Percentiles rank a stretch among this genome's conserved stretches.
Evolutionary conservation across 1,140 invertebrate genomes (phyloP).

Genomic region (Sycophaga agraensis): DNA sequence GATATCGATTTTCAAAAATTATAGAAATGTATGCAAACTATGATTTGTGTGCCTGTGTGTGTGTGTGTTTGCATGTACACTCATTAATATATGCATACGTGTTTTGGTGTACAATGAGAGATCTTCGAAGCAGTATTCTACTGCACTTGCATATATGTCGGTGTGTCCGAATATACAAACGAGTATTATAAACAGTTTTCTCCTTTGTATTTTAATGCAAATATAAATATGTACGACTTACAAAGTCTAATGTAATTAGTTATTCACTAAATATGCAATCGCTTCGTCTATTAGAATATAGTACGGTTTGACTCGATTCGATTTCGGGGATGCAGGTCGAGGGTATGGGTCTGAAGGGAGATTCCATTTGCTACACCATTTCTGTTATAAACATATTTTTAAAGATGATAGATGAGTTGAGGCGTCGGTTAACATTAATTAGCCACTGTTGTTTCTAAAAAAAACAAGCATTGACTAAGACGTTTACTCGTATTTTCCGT

Average conservation of each 20-base stretch:
- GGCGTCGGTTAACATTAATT: not conserved
- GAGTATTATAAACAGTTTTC: constrained; percentile 40
- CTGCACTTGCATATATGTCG: constrained; percentile 30
- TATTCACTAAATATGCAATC: constrained; percentile 42
- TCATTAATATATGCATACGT: not conserved
- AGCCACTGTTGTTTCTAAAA: constrained; percentile 22
- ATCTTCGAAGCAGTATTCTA: constrained; percentile 42
- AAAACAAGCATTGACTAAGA: constrained; percentile 29
- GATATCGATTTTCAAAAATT: constrained; percentile 5
- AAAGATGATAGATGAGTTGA: constrained; percentile 16
- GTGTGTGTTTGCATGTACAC: not conserved
- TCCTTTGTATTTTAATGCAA: constrained; percentile 40
- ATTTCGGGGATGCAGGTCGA: not conserved
- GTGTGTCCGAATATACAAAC: constrained; percentile 40
- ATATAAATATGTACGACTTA: constrained; percentile 44
- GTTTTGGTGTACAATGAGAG: constrained; percentile 35
- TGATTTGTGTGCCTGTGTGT: not conserved
- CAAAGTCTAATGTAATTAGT: constrained; percentile 38
- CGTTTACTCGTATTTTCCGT: constrained; percentile 21
- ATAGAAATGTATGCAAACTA: too few species aligned
- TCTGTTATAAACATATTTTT: constrained; percentile 21
- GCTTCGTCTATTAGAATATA: constrained; percentile 38
- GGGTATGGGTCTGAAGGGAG: not conserved
- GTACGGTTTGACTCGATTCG: constrained; percentile 35
- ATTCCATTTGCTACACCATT: constrained; percentile 16